Percentiles rank a stretch among this genome's conserved stretches.
Conservation (phyloP, 2,888 invertebrate species). For the Phortica magna region DNA sequence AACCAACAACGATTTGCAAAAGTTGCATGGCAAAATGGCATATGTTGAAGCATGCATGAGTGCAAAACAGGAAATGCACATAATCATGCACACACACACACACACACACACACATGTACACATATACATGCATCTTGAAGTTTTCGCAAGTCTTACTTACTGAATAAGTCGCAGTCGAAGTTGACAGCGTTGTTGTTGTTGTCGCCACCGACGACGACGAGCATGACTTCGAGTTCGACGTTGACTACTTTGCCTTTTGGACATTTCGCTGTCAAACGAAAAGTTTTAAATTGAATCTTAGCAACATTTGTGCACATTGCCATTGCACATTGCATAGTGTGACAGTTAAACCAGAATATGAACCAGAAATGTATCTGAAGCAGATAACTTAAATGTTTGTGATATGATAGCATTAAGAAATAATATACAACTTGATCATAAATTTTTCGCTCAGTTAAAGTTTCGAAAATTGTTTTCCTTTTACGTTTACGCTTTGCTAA, state of each 20-base stretch:
- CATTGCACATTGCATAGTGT: conserved; percentile 30
- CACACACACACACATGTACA: neutral
- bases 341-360: neutral
- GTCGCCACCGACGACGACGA: neutral
- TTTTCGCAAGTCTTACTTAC: neutral
- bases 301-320: conserved; percentile 32
- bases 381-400: neutral
- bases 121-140: conserved; percentile 9
- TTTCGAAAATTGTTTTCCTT: no score
- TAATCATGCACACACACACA: neutral
- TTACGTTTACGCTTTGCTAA: no score
- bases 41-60: conserved; percentile 18
- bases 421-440: neutral
- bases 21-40: neutral
- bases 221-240: neutral
- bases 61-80: conserved; percentile 21
- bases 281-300: conserved; percentile 33
- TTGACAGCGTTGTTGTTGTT: no score
- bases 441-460: no score
- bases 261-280: conserved; percentile 23
- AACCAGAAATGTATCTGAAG: neutral
- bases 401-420: conserved; percentile 3
- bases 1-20: neutral
- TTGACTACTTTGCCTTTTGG: conserved; percentile 19
- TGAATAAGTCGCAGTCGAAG: neutral